A percentile compares a stretch with the other conserved stretches of the same genome.
Conservation (phyloP, 2,113 vertebrate genomes). For the Nyctibius bracteatus region DNA sequence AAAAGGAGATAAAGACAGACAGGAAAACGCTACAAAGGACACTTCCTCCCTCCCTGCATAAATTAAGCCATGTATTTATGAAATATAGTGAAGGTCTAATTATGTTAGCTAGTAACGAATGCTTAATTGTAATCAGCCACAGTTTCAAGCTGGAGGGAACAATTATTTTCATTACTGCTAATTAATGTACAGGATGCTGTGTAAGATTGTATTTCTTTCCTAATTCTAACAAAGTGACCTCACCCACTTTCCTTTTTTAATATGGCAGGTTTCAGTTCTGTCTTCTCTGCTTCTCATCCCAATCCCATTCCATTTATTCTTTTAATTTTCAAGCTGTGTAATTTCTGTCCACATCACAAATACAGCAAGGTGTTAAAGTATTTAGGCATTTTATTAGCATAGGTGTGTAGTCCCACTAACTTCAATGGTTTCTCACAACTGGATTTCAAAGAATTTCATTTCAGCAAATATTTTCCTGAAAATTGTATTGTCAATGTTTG, state of each 20-base stretch:
- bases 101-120: conserved; percentile 61
- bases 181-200: conserved; percentile 40
- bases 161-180: conserved; percentile 69
- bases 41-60: conserved; percentile 36
- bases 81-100: conserved; percentile 65
- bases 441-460: not conserved
- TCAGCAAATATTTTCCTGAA: not conserved
- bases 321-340: not conserved
- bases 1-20: not conserved
- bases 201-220: not conserved
- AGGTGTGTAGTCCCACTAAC: not conserved
- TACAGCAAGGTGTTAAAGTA: not conserved
- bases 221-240: not conserved
- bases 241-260: not conserved
- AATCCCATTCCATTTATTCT: not conserved
- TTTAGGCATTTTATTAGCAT: not conserved
- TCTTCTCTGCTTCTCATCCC: not conserved
- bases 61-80: conserved; percentile 50
- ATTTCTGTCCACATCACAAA: not conserved
- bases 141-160: conserved; percentile 57
- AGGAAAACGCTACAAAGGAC: not conserved
- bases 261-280: not conserved
- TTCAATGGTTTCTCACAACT: not conserved
- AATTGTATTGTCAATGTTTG: not conserved
- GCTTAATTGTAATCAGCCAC: conserved; percentile 61